phyloP scores from a whole-genome alignment of 2,113 vertebrate genomes.

The Cervus canadensis region DNA sequence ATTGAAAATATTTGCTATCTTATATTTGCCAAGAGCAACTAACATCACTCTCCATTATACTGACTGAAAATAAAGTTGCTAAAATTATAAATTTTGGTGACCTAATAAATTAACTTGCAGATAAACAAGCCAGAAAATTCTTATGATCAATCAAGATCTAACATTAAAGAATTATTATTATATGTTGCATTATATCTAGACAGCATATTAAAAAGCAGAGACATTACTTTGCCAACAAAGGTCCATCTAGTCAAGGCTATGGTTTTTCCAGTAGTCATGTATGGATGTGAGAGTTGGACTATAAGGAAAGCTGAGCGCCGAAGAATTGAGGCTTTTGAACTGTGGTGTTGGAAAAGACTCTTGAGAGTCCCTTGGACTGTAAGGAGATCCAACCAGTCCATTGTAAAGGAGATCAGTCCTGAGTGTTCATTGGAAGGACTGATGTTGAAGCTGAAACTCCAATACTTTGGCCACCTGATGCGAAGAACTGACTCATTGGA shows the following conservation, averaged over 20 bases:
- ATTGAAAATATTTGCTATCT: background rate
- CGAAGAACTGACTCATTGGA: background rate
- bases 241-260: background rate
- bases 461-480: background rate
- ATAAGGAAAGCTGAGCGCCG: too few species aligned
- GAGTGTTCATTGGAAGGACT: background rate
- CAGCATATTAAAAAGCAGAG: background rate
- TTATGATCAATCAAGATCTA: background rate
- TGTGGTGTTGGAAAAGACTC: background rate
- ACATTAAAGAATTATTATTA: background rate
- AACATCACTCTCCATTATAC: background rate
- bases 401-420: background rate
- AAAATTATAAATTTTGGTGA: conserved; percentile 6
- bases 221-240: background rate
- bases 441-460: background rate
- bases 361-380: background rate
- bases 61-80: conserved; percentile 12
- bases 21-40: background rate
- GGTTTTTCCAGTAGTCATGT: too few species aligned
- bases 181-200: background rate
- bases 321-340: background rate
- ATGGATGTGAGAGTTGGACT: too few species aligned
- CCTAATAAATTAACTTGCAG: background rate
- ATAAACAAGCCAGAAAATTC: background rate
- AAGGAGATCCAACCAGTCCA: background rate